These are phyloP conservation scores for Chloroceryle aenea DNA, from an alignment of 2,113 vertebrate genomes.

Conservation along the genomic window DNA sequence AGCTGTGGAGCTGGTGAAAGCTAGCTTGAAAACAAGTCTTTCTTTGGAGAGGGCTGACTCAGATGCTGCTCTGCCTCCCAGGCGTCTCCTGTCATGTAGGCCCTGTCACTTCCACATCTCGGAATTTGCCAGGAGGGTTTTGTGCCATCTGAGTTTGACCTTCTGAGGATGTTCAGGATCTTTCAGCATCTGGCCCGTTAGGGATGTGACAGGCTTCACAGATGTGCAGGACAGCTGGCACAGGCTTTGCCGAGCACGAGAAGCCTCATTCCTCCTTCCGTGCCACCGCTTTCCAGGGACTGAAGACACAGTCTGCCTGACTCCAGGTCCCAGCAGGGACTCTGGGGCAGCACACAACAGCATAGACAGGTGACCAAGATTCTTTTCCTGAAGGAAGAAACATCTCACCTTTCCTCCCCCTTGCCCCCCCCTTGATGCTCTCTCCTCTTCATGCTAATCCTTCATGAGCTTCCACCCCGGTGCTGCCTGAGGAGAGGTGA, in stretches of 20 bases:
- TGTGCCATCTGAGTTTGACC: constrained; percentile 39
- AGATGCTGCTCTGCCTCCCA: constrained; percentile 18
- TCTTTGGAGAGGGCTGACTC: not conserved
- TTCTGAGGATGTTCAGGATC: constrained; percentile 49
- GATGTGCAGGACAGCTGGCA: constrained; percentile 23
- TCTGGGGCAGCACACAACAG: not conserved
- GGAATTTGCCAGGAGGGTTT: not conserved
- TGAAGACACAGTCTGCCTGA: not conserved
- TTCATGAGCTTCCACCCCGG: not conserved
- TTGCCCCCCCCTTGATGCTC: not conserved
- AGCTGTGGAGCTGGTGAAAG: constrained; percentile 40
- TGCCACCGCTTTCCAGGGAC: not conserved
- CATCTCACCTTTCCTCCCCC: not conserved
- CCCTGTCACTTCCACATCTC: not conserved
- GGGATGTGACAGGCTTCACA: constrained; percentile 9
- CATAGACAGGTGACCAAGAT: not conserved
- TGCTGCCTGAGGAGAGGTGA: not conserved
- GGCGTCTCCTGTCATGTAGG: not conserved
- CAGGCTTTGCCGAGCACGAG: not conserved
- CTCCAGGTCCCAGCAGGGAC: not conserved
- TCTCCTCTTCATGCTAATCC: not conserved
- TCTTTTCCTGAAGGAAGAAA: not conserved
- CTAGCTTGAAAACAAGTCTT: not conserved
- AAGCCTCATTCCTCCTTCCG: not conserved
- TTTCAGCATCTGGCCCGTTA: constrained; percentile 43